phyloP scores from a whole-genome alignment of 2,113 vertebrate genomes.

The Gorsachius goisagi region DNA sequence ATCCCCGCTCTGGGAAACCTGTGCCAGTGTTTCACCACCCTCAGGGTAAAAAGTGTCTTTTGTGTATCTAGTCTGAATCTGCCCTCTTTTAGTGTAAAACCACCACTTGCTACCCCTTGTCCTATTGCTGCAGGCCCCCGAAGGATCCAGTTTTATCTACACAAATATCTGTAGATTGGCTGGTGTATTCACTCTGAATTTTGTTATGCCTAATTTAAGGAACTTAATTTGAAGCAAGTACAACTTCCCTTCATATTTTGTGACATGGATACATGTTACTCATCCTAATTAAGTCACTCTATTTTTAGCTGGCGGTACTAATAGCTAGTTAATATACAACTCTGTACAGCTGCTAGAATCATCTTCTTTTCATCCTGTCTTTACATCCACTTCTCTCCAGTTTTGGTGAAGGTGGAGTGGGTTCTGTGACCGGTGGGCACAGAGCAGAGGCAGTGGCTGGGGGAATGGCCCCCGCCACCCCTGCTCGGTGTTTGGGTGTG shows the following conservation, averaged over 20 bases:
- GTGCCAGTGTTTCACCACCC: too few species aligned
- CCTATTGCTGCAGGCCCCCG: neutral
- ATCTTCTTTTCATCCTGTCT: neutral
- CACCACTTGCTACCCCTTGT: too few species aligned
- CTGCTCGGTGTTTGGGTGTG: neutral
- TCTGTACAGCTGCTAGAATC: neutral
- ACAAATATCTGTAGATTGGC: neutral
- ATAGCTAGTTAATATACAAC: constrained; percentile 1
- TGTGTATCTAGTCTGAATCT: too few species aligned
- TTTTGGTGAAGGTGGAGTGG: neutral
- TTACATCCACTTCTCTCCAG: neutral
- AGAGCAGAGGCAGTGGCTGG: neutral
- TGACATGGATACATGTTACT: neutral
- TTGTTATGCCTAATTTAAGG: constrained; percentile 4
- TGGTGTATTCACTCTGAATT: constrained; percentile 32
- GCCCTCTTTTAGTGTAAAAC: too few species aligned
- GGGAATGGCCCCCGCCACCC: neutral
- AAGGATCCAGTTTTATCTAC: neutral
- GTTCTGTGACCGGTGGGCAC: neutral
- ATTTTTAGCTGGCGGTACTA: neutral
- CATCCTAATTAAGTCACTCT: neutral
- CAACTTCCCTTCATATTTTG: neutral
- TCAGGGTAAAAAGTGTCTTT: too few species aligned
- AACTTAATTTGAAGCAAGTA: neutral
- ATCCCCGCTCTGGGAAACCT: too few species aligned